Base-by-base conservation (phyloP, 2,113 vertebrate genomes). In the Nestor notabilis region DNA sequence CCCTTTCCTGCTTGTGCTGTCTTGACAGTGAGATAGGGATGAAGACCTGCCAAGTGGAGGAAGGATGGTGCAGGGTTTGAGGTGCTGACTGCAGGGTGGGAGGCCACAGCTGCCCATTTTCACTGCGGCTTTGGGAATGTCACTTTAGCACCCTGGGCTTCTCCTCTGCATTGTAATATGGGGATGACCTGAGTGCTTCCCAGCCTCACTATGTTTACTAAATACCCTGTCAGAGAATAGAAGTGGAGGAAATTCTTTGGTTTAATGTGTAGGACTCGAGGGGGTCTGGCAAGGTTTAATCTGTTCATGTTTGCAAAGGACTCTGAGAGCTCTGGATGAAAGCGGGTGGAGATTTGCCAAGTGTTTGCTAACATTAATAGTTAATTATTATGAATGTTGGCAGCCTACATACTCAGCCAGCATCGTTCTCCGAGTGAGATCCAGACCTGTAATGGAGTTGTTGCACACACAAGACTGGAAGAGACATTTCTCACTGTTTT, bases 331-430 rank as follows among this genome's bases (percentile, higher is more conserved):
- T 89, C 39, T 1, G 10, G 18, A 69, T 91, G 81, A 75, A 86
- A 87, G 85, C 7, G 4, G 52, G 90, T 92, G 92, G 95, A 93
- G 94, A 80, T 79, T 72, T 94, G 95, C 97, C 95, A 93, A 93
- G 86, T 92, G 94, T 97, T 96, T 94, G 90, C 96, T 91, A 85
- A 83, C 95, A 95, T 87, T 97, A 95, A 91, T 89, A 84, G 94
- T 95, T 96, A 96, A 97, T 96, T 95, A 96, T 92, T 93, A 70
- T 49, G 65, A 92, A 72, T 80, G 61, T 66, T 95, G 90, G 91
- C 95, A 97, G 87, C 95, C 90, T 87, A 41, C 75, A 46, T 18
- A 21, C 7, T 16, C 87, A 82, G 89, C 77, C 89, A 82, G 66
- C 83, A 28, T 56, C 81, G 1, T 63, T 89, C 89, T 69, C 39